Evolutionary conservation across 1,140 invertebrate species (phyloP).

Genomic region (Drosophila guanche): DNA sequence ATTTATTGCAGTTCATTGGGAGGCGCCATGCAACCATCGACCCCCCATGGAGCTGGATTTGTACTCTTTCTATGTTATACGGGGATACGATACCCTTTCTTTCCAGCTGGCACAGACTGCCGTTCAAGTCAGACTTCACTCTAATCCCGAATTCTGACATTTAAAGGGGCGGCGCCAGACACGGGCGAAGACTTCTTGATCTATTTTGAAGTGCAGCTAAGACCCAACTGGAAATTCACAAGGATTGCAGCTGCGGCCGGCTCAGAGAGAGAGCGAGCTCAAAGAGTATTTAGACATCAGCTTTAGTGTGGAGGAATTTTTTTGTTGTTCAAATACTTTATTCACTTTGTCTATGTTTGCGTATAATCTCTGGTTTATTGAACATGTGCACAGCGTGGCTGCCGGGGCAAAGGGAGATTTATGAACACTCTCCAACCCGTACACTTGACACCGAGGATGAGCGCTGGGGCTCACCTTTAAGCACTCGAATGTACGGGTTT

Average conservation of each 20-base stretch:
- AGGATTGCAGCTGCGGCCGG: too few species aligned
- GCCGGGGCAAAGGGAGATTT: constrained; percentile 36
- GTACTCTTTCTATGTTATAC: constrained; percentile 4
- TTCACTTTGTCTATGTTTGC: constrained; percentile 57
- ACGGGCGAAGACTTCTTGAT: too few species aligned
- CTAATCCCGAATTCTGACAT: too few species aligned
- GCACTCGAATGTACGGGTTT: background rate
- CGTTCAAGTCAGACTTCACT: too few species aligned
- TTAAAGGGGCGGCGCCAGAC: too few species aligned
- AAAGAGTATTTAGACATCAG: constrained; percentile 36
- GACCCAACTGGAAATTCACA: too few species aligned
- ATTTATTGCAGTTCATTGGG: constrained; percentile 72
- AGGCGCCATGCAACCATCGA: constrained; percentile 44
- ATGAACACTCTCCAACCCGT: constrained; percentile 15
- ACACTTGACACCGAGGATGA: constrained; percentile 11
- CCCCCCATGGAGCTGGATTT: constrained; percentile 26
- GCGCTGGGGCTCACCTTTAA: constrained; percentile 33
- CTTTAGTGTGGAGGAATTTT: background rate
- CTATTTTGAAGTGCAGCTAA: too few species aligned
- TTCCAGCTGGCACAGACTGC: constrained; percentile 13
- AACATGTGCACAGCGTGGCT: constrained; percentile 47
- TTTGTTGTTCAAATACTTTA: constrained; percentile 40
- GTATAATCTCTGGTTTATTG: constrained; percentile 52
- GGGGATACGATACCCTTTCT: constrained; percentile 23
- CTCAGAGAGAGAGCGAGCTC: background rate